Evolutionary conservation across 2,797 vertebrate genomes (phyloP).

Genomic region (Botia kubotai): DNA sequence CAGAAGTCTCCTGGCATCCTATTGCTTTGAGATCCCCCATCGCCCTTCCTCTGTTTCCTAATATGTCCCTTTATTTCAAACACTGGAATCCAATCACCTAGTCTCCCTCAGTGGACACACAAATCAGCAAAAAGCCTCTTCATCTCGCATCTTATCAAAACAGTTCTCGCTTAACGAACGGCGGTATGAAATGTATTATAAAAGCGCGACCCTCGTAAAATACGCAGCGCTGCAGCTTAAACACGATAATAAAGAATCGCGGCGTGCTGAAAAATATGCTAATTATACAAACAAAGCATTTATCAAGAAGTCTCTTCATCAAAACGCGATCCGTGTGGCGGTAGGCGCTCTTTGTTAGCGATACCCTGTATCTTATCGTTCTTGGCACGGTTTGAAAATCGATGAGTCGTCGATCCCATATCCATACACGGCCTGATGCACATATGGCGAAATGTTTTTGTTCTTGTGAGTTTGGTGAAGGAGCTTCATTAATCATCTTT

Average conservation of each 20-base stretch:
- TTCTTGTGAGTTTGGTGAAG: conserved; percentile 24
- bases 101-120: conserved; percentile 48
- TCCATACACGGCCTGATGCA: conserved; percentile 31
- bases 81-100: conserved; percentile 56
- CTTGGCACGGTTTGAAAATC: conserved; percentile 26
- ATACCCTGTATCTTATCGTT: conserved; percentile 22
- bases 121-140: conserved; percentile 42
- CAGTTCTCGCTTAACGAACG: conserved; percentile 37
- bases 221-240: conserved; percentile 10
- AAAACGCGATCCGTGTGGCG: neutral
- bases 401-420: conserved; percentile 21
- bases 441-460: conserved; percentile 41
- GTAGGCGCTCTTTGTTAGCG: conserved; percentile 9
- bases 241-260: conserved; percentile 26
- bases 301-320: conserved; percentile 18
- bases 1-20: conserved; percentile 59
- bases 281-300: conserved; percentile 43
- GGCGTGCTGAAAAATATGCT: conserved; percentile 36
- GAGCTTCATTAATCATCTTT: conserved; percentile 44
- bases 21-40: conserved; percentile 58
- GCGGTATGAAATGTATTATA: conserved; percentile 37
- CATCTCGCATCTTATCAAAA: conserved; percentile 43
- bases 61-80: conserved; percentile 45
- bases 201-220: conserved; percentile 31
- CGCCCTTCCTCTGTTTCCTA: conserved; percentile 38